Evolutionary conservation across 2,797 vertebrate genomes (phyloP), one percentile per base, ranked within the genome.

Genomic region (Danio jaintianensis): DNA sequence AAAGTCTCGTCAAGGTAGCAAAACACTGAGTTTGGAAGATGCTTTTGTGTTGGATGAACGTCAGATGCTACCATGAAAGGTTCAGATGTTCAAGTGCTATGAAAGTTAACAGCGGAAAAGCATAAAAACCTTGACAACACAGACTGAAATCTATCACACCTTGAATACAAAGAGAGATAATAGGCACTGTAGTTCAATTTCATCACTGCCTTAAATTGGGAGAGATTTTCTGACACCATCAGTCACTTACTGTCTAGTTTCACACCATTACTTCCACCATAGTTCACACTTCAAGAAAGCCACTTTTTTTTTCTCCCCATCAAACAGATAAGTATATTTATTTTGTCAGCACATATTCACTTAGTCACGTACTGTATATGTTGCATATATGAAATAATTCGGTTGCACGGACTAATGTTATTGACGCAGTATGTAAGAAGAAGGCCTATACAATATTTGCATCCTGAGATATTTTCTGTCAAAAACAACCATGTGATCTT

Each of bases 151-250:
- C 75, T 86, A 85, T 87, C 75, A 74, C 50, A 79, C 86, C 86
- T 84, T 79, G 85, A 86, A 89, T 80, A 89, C 84, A 69, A 74
- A 84, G 85, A 71, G 59, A 85, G 89, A 90, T 92, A 89, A 92
- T 81, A 22, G 63, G 84, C 80, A 91, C 90, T 88, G 88, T 87
- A 89, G 92, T 90, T 92, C 82, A 89, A 87, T 91, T 91, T 88
- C 72, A 92, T 89, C 85, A 89, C 84, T 84, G 83, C 89, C 84
- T 90, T 85, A 90, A 89, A 89, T 72, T 86, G 80, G 84, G 85
- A 80, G 74, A 85, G 84, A 84, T 77, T 84, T 87, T 84, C 79
- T 73, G 50, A 82, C 86, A 77, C 88, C 84, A 89, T 88, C 86
- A 86, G 82, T 89, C 89, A 88, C 53, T 86, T 82, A 70, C 82